These are phyloP conservation scores for Tenthredo distinguenda DNA, from an alignment of 2,888 invertebrate species.

Conservation along the genomic window DNA sequence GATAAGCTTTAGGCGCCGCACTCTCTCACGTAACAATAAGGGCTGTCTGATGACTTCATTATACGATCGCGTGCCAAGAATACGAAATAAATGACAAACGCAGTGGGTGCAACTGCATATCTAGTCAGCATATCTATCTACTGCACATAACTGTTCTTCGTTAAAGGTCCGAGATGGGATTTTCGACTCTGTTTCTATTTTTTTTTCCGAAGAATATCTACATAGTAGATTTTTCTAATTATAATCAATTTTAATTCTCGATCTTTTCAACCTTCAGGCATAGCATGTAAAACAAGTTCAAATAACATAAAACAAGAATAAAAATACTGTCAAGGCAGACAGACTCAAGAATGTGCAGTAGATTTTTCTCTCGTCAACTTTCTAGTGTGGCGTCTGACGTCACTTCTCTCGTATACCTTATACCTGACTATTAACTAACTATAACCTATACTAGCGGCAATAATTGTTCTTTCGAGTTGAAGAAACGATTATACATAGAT, in stretches of 20 bases:
- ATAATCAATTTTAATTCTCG: background rate
- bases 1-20: constrained; percentile 1
- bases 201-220: background rate
- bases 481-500: background rate
- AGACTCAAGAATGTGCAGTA: background rate
- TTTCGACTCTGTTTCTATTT: background rate
- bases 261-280: background rate
- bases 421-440: background rate
- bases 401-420: background rate
- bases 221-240: background rate
- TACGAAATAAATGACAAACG: constrained; percentile 16
- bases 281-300: background rate
- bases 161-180: background rate
- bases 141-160: background rate
- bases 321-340: constrained; percentile 10
- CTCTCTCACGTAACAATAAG: constrained; percentile 37
- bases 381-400: constrained; percentile 14
- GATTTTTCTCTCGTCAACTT: constrained; percentile 7
- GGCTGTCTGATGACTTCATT: constrained; percentile 39
- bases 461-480: background rate
- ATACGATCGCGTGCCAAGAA: constrained; percentile 39
- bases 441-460: background rate
- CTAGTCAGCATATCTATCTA: background rate
- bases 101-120: background rate
- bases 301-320: background rate